Conservation (phyloP, 2,888 invertebrate species). For the Elegia similella region DNA sequence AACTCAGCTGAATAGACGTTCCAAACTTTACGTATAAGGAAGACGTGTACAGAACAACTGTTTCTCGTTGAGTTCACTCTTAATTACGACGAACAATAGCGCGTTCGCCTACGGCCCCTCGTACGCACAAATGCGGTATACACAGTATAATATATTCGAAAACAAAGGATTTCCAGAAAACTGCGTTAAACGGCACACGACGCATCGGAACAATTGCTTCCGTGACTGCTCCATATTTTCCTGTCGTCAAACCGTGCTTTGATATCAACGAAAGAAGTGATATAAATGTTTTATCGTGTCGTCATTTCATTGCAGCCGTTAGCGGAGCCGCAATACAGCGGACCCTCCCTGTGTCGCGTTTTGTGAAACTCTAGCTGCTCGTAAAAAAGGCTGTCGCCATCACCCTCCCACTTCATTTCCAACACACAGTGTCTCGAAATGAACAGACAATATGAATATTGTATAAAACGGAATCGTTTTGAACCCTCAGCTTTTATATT, state of each 20-base stretch:
- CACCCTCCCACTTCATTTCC: conserved; percentile 47
- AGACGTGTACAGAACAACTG: conserved; percentile 16
- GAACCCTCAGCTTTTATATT: conserved; percentile 3
- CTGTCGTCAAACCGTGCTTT: conserved; percentile 50
- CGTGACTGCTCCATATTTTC: conserved; percentile 40
- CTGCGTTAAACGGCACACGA: conserved; percentile 42
- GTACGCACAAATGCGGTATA: conserved; percentile 21
- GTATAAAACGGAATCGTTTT: conserved; percentile 14
- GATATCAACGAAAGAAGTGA: conserved; percentile 66
- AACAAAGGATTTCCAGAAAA: conserved; percentile 45
- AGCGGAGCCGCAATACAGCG: conserved; percentile 35
- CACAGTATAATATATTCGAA: conserved; percentile 31
- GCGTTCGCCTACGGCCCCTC: conserved; percentile 13
- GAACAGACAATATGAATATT: conserved; percentile 24
- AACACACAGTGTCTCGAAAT: conserved; percentile 43
- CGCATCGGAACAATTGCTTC: conserved; percentile 40
- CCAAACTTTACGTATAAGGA: neutral
- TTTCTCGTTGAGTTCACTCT: conserved; percentile 15
- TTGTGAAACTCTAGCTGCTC: conserved; percentile 62
- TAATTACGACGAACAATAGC: conserved; percentile 17
- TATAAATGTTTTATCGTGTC: conserved; percentile 67
- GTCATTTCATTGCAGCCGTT: conserved; percentile 36
- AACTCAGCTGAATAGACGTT: neutral
- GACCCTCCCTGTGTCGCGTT: conserved; percentile 58
- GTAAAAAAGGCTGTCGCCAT: conserved; percentile 56